A percentile compares a stretch with the other conserved stretches of the same genome.
phyloP scores from a whole-genome alignment of 2,888 invertebrate species.

The Tupiocoris notatus region DNA sequence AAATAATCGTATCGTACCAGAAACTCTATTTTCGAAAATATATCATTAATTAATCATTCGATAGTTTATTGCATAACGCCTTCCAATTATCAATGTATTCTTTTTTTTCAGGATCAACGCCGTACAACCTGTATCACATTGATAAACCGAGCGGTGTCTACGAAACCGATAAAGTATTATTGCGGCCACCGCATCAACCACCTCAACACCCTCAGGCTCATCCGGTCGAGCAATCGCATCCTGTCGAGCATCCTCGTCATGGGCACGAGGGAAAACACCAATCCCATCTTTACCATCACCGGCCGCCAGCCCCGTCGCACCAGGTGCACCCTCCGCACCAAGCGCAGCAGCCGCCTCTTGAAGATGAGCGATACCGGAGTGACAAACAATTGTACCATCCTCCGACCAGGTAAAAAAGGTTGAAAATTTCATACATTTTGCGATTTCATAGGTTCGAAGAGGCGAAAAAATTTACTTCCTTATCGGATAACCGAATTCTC shows the following conservation, averaged over 20 bases:
- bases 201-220: not conserved
- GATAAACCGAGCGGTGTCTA: slow-evolving; percentile 10
- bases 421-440: too few species aligned
- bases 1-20: too few species aligned
- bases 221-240: not conserved
- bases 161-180: slow-evolving; percentile 3
- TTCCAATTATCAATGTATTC: too few species aligned
- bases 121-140: slow-evolving; percentile 21
- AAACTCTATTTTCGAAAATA: too few species aligned
- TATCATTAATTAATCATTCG: too few species aligned
- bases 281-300: not conserved
- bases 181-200: not conserved
- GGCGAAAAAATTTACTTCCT: too few species aligned
- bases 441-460: too few species aligned
- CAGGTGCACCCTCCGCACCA: not conserved
- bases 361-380: not conserved
- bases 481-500: too few species aligned
- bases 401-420: not conserved
- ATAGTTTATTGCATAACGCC: too few species aligned
- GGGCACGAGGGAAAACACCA: not conserved
- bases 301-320: not conserved
- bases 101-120: not conserved
- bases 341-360: not conserved
- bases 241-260: not conserved
- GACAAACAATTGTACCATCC: slow-evolving; percentile 21